Conservation (phyloP, 2,797 vertebrate genomes). For the Pipistrellus nathusii region DNA sequence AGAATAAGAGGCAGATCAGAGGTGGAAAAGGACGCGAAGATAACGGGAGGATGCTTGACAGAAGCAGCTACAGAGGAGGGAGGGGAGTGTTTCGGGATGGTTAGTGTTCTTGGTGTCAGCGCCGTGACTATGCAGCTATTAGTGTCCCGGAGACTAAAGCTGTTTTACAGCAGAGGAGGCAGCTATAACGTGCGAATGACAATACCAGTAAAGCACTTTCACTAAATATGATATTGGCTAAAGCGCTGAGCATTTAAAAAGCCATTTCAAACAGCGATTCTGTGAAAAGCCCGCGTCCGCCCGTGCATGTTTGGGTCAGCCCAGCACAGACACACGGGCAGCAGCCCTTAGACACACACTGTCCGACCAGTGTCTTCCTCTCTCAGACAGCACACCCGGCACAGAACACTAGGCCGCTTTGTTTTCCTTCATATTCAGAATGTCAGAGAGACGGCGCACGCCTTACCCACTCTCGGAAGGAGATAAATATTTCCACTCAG, state of each 20-base stretch:
- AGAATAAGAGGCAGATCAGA: background rate
- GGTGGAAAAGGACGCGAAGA: background rate
- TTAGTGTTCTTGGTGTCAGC: background rate
- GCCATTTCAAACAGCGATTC: background rate
- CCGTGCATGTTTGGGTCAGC: background rate
- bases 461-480: conserved; percentile 36
- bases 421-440: background rate
- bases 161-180: background rate
- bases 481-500: conserved; percentile 1
- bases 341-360: conserved; percentile 49
- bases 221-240: background rate
- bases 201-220: background rate
- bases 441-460: background rate
- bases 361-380: conserved; percentile 56
- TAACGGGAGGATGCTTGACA: too few species aligned
- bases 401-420: too few species aligned
- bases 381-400: background rate
- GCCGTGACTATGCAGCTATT: background rate
- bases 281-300: background rate
- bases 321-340: conserved; percentile 48
- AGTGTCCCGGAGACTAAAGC: background rate
- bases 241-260: background rate
- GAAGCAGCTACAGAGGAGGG: background rate
- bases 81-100: background rate
- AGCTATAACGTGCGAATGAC: background rate